Base-by-base conservation (phyloP, 1,140 invertebrate species). In the Mesaphorura yosii region DNA sequence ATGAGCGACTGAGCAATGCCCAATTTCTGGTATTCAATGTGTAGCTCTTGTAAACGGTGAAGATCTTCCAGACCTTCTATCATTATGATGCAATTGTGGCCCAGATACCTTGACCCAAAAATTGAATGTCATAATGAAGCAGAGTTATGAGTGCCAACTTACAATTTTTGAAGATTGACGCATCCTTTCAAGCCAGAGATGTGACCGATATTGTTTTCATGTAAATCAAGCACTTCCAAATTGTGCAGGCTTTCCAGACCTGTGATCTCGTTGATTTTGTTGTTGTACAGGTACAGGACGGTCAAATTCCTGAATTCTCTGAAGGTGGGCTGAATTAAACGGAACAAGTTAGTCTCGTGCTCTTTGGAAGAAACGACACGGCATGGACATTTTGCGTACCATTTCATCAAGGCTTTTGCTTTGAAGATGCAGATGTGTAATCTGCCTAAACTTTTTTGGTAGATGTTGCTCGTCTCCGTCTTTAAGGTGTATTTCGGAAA, bases 261-360 rank as follows among this genome's bases (percentile, higher is more conserved):
- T 60, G 77, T 70, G 14, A 62, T 62, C 67, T 76, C 76, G 10
- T 58, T 66, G 47, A 83, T 77, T 63, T 72, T 68, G 60, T 84
- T 83, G 62, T 78, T 77, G 72, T 84, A 80, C 2, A 83, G 62
- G 66, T 83, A 82, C 22, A 84, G 68, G 61, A 79, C 75, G 1
- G 75, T 78, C 25, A 82, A 64, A 62, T 78, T 78, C 20, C 64
- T 66, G 0, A 78, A 67, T n/a, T n/a, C n/a, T n/a, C n/a, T n/a
- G n/a, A n/a, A n/a, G n/a, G n/a, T n/a, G n/a, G n/a, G n/a, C n/a
- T n/a, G n/a, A n/a, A n/a, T n/a, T n/a, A n/a, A n/a, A n/a, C n/a
- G n/a, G n/a, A n/a, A n/a, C n/a, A n/a, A n/a, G n/a, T n/a, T n/a
- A n/a, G n/a, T n/a, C n/a, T n/a, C n/a, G n/a, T n/a, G n/a, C n/a